Evolutionary conservation across 2,113 vertebrate genomes (phyloP).

Genomic region (Corydoras sp.): DNA sequence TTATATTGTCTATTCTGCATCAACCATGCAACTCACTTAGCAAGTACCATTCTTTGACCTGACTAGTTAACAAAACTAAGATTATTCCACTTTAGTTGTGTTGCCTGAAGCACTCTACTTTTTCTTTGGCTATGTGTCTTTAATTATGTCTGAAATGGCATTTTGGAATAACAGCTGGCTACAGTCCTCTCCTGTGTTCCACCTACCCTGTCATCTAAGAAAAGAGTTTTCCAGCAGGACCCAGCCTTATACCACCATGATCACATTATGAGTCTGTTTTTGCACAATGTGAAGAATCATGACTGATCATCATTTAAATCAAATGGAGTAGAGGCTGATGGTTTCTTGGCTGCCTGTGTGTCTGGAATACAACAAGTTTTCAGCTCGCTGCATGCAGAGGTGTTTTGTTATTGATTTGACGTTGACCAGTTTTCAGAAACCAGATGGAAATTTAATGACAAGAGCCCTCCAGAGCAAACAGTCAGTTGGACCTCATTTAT

Average conservation of each 20-base stretch:
- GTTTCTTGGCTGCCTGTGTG: conserved; percentile 24
- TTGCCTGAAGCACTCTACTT: no score
- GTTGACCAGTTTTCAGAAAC: conserved; percentile 30
- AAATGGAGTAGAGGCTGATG: conserved; percentile 3
- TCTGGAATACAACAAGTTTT: conserved; percentile 13
- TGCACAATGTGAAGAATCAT: neutral
- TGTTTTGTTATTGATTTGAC: conserved; percentile 17
- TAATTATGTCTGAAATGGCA: no score
- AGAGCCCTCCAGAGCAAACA: conserved; percentile 38
- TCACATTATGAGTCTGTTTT: neutral
- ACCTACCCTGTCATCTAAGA: conserved; percentile 7
- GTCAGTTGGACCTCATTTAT: conserved; percentile 55
- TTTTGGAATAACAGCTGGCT: no score
- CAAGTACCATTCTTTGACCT: no score
- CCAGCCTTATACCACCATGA: neutral
- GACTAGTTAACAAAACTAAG: no score
- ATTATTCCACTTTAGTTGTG: no score
- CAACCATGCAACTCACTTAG: no score
- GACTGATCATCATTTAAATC: conserved; percentile 2
- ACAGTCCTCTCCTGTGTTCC: conserved; percentile 32
- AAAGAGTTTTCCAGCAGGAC: conserved; percentile 4
- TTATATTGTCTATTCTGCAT: no score
- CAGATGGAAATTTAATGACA: conserved; percentile 36
- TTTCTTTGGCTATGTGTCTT: no score
- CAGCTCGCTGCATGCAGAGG: conserved; percentile 20